A percentile compares a stretch with the other conserved stretches of the same genome.
Evolutionary conservation across 2,888 invertebrate species (phyloP).

Genomic region (Drosophila mimetica): DNA sequence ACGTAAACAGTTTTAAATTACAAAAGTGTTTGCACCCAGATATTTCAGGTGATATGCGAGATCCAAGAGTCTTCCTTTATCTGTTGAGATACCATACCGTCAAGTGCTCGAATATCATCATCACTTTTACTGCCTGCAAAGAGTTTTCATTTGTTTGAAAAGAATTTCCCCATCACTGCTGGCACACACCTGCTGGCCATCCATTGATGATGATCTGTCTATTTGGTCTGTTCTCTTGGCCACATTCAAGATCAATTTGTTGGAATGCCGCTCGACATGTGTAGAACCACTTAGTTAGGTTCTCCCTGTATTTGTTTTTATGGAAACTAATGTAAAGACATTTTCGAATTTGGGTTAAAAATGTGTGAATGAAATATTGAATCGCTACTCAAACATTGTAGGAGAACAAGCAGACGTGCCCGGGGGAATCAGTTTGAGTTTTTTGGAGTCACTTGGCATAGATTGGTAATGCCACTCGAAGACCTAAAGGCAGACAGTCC

Average conservation of each 20-base stretch:
- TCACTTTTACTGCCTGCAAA: constrained; percentile 25
- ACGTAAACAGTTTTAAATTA: constrained; percentile 46
- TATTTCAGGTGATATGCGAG: constrained; percentile 36
- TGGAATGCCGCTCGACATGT: constrained; percentile 33
- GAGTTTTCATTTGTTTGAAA: constrained; percentile 5
- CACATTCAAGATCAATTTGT: constrained; percentile 49
- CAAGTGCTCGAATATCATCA: constrained; percentile 9
- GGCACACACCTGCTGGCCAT: constrained; percentile 44
- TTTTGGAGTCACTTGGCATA: constrained; percentile 42
- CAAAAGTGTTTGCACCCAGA: constrained; percentile 35
- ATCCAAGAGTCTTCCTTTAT: constrained; percentile 4
- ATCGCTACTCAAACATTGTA: constrained; percentile 20
- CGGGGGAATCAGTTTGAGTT: constrained; percentile 16
- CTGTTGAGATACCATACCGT: neutral
- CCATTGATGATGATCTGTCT: constrained; percentile 5
- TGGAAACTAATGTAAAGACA: constrained; percentile 53
- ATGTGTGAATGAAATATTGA: constrained; percentile 66
- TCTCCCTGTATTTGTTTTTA: constrained; percentile 37
- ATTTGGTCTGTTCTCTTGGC: constrained; percentile 9
- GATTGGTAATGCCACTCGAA: constrained; percentile 48
- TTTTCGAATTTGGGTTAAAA: constrained; percentile 61
- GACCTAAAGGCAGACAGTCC: constrained; percentile 14
- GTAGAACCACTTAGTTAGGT: constrained; percentile 35
- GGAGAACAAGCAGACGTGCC: constrained; percentile 19
- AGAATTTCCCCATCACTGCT: constrained; percentile 32